Evolutionary conservation across 53 echinoderm and acorn worm genomes (phyloP), one percentile per base, ranked within the genome.

Genomic region (Stichopus horrens): DNA sequence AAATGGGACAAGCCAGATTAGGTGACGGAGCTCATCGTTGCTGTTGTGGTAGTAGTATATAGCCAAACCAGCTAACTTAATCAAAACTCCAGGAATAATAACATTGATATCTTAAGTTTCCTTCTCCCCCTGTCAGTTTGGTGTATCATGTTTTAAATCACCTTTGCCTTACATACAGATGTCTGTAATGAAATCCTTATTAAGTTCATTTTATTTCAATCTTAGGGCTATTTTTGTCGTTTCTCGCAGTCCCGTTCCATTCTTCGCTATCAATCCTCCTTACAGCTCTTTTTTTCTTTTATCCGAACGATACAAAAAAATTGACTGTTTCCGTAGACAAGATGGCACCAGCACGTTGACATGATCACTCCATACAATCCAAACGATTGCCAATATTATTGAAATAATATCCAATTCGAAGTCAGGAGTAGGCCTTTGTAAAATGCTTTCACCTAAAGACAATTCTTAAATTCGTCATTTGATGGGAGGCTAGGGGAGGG

Each of bases 81-180:
- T 76, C 76, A 76, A 51, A 52, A 58, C 7, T 10, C 55, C 21
- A 81, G 54, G 53, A 79, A 81, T 81, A 20, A 81, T 81, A 57
- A 57, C 81, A 81, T 81, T 81, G 55, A 18, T 58, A 57, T 56
- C 81, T 81, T n/a, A 57, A 55, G 58, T 81, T 81, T 56, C 57
- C 23, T 58, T 20, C 56, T 9, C 56, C 56, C 58, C 81, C 57
- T 81, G 81, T 22, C 58, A 58, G 81, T 20, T 53, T n/a, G 19
- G 9, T 81, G 81, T 81, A 81, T 81, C 81, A 57, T 81, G 53
- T 81, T 81, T 57, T 81, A 56, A 16, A 19, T 81, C 81, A 81
- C 81, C 81, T 81, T 81, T 81, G 58, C 81, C 81, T 81, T 81
- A 81, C 81, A 57, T 81, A 81, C 81, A 10, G 23, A 81, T 81